Conservation (phyloP, 2,888 invertebrate genomes). For the Branchinecta sandiegonensis region DNA sequence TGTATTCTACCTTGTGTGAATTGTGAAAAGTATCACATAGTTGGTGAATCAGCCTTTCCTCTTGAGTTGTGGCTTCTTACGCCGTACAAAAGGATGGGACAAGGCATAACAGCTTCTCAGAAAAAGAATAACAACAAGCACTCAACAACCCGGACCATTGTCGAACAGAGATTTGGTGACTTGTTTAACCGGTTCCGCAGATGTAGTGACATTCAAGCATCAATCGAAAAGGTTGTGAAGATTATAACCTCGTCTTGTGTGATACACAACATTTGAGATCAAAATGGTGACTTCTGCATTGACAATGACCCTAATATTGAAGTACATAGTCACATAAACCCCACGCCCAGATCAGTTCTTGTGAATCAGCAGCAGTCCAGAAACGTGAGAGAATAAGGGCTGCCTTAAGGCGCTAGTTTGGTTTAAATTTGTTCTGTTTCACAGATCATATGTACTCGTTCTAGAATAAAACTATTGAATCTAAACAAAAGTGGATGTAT, state of each 20-base stretch:
- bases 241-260: neutral
- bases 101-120: conserved; percentile 10
- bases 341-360: too few relatives aligned
- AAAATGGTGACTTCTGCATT: too few relatives aligned
- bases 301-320: too few relatives aligned
- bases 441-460: too few relatives aligned
- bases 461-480: too few relatives aligned
- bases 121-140: conserved; percentile 5
- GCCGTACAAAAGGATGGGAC: conserved; percentile 7
- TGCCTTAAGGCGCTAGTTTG: too few relatives aligned
- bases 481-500: too few relatives aligned
- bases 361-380: too few relatives aligned
- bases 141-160: conserved; percentile 3
- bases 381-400: too few relatives aligned
- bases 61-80: neutral
- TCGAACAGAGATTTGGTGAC: conserved; percentile 7
- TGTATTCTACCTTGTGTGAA: conserved; percentile 4
- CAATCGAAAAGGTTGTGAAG: conserved; percentile 18
- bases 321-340: too few relatives aligned
- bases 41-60: conserved; percentile 11
- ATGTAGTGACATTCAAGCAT: conserved; percentile 9
- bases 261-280: too few relatives aligned
- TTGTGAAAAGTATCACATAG: neutral
- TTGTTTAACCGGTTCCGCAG: conserved; percentile 14
- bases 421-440: too few relatives aligned